Base-by-base conservation (phyloP, 2,888 invertebrate genomes). In the Hetaerina titia region DNA sequence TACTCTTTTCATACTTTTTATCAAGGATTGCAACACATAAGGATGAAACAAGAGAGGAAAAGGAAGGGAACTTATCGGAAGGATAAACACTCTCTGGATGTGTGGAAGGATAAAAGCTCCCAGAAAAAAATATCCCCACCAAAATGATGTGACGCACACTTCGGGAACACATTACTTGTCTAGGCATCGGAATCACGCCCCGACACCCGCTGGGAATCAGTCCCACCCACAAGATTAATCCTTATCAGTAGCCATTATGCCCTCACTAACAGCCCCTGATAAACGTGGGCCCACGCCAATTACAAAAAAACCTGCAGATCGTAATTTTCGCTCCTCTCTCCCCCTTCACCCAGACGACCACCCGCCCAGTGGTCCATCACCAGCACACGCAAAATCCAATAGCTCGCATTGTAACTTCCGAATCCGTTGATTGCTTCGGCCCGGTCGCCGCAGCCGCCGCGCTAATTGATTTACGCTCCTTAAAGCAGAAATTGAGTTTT, bases 391-490 rank as follows among this genome's bases (percentile, higher is more conserved):
- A 81, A 13, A 81, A 81, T 81, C 81, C 81, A 81, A 81, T 31
- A 81, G 81, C 31, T 31, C 81, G 81, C 31, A 11, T 31, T 5
- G 69, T 69, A 69, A 69, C 69, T 69, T 81, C 81, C 81, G 81
- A 81, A 81, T 81, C 25, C 81, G 22, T 31, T 81, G 81, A 81
- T 81, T 81, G 81, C 81, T 81, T 69, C 69, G 22, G 69, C 69
- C 69, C 69, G 69, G 69, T n/a, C 69, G 5, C 69, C 9, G n/a
- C 81, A 31, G n/a, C 81, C 31, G 69, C 5, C 69, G 81, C 4
- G 81, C 81, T 81, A 81, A 81, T 81, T 81, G 81, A 81, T 81
- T 81, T 81, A 81, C 81, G 81, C 81, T 81, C 81, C 81, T 81
- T 81, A 81, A 81, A 81, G 81, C 81, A 81, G 81, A 81, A 81